Base-by-base conservation (phyloP, 2,113 vertebrate species). In the Oncorhynchus keta region DNA sequence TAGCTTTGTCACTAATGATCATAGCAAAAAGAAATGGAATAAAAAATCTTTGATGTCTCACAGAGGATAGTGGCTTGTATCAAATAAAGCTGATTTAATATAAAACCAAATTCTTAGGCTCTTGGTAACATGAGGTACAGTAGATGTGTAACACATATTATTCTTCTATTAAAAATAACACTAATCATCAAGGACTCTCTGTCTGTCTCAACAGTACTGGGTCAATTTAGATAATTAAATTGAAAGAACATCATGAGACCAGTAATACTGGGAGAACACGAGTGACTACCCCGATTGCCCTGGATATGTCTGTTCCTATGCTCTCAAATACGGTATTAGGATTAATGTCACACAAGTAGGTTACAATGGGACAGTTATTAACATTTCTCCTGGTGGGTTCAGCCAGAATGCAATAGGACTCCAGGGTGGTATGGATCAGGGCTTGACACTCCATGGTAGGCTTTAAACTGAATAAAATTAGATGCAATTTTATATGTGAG, bases 191-290 rank as follows among this genome's bases (percentile, higher is more conserved):
- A 1, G 61, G 65, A 70, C 57, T 39, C 20, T 68, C 68, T 81
- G 55, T 39, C 70, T 81, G 55, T 71, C 39, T 68, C 51, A 68
- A 18, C 6, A 20, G 16, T 16, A 35, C 22, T 35, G 69, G 55
- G 75, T 70, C 49, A 32, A 28, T 74, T 68, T 6, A 1, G 74
- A 72, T 82, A 83, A 83, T 76, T 84, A 80, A 61, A 76, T 81
- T 79, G 64, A 78, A 0, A 75, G 22, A 74, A 45, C 68, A 39
- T 83, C 74, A 73, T 49, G 72, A 79, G 64, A 75, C 20, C 28
- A 0, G 5, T 11, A 39, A 9, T 2, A 14, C 32, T 48, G 78
- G 16, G 26, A 18, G 20, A 26, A n/a, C 28, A 32, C 1, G 22
- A 20, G 24, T 81, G 2, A 16, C 5, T 22, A 65, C 20, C 65